A percentile compares a stretch with the other conserved stretches of the same genome.
These are phyloP conservation scores for Rhorus exstirpatorius DNA, from an alignment of 2,888 invertebrate species.

Conservation along the genomic window DNA sequence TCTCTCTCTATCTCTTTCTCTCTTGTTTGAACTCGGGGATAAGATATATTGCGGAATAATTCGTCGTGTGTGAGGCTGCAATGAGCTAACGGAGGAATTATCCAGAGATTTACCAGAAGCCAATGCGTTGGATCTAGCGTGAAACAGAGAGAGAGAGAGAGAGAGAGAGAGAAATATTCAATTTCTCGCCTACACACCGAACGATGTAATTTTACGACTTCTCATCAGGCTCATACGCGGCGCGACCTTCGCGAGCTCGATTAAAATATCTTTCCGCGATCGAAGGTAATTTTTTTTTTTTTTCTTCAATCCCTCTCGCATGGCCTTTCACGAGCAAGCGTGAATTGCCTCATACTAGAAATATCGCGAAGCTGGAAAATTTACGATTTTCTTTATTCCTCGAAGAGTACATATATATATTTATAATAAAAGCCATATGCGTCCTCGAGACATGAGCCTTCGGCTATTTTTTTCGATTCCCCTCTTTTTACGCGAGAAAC, in stretches of 20 bases:
- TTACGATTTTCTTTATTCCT: not conserved
- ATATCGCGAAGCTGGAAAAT: not conserved
- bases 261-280: no score
- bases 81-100: constrained; percentile 38
- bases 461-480: no score
- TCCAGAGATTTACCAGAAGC: not conserved
- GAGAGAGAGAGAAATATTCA: constrained; percentile 1
- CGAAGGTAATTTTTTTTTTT: no score
- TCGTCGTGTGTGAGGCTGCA: constrained; percentile 48
- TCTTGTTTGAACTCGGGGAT: constrained; percentile 36
- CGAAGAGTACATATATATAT: no score
- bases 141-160: no score
- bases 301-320: no score
- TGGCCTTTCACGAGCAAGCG: not conserved
- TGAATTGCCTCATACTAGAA: constrained; percentile 25
- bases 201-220: constrained; percentile 16
- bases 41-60: constrained; percentile 60
- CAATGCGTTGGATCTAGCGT: no score
- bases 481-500: no score
- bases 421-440: no score
- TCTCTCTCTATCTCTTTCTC: constrained; percentile 56
- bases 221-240: no score
- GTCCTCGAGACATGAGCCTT: no score
- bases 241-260: no score
- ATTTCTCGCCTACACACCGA: constrained; percentile 2